These are phyloP conservation scores for Aphelenchoides bicaudatus DNA, from an alignment of 2,888 invertebrate species.

Conservation along the genomic window DNA sequence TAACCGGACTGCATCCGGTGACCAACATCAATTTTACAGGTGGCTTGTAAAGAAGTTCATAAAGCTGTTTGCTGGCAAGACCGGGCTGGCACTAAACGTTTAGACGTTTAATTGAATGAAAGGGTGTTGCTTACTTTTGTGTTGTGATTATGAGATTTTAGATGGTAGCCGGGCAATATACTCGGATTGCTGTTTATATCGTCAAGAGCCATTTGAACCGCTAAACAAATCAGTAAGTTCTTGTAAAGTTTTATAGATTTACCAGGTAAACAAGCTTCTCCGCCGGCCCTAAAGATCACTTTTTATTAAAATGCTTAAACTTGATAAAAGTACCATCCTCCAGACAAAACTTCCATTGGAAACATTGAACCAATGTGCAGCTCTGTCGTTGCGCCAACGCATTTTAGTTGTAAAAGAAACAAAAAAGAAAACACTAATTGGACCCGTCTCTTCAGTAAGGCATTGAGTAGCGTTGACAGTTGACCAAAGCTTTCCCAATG, in stretches of 20 bases:
- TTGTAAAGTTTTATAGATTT: too few relatives aligned
- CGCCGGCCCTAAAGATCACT: too few relatives aligned
- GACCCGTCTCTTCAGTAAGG: too few relatives aligned
- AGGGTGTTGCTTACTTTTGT: conserved; percentile 43
- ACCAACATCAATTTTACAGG: conserved; percentile 85
- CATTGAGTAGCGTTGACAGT: too few relatives aligned
- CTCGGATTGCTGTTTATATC: conserved; percentile 72
- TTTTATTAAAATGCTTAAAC: too few relatives aligned
- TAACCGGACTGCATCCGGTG: conserved; percentile 93
- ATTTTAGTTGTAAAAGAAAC: neutral
- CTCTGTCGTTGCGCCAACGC: conserved; percentile 30
- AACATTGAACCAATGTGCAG: conserved; percentile 95
- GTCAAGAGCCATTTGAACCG: conserved; percentile 88
- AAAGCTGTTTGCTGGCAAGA: conserved; percentile 93
- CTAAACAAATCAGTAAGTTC: too few relatives aligned
- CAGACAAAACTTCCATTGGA: conserved; percentile 72
- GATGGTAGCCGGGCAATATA: conserved; percentile 53
- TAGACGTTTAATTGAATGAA: neutral
- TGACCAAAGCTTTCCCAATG: too few relatives aligned
- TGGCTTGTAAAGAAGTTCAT: conserved; percentile 83
- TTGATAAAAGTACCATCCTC: too few relatives aligned
- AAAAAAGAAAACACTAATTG: neutral
- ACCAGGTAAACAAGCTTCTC: conserved; percentile 95
- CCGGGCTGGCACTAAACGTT: conserved; percentile 87
- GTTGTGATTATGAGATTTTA: conserved; percentile 55